Percentiles rank a stretch among this genome's conserved stretches.
These are phyloP conservation scores for Mionectes macconnelli DNA, from an alignment of 2,113 vertebrate species.

Conservation along the genomic window DNA sequence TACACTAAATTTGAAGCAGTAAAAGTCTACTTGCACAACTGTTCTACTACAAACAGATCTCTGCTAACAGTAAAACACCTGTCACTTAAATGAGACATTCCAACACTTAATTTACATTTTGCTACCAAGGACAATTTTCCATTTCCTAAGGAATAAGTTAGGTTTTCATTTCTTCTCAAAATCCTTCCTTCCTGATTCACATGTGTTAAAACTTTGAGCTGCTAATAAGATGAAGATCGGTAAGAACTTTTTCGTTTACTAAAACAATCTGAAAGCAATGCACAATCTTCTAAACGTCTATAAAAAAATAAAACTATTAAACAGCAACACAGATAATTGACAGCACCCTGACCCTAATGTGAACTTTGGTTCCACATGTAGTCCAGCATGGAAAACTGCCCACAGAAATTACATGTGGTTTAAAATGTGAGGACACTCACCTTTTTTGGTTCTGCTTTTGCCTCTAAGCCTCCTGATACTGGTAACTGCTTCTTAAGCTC, in stretches of 20 bases:
- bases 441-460: slow-evolving; percentile 76
- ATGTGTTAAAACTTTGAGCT: not conserved
- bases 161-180: not conserved
- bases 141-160: not conserved
- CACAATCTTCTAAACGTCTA: not conserved
- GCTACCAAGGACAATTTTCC: not conserved
- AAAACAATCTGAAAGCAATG: not conserved
- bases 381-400: not conserved
- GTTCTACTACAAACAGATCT: not conserved
- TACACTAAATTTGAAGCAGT: not conserved
- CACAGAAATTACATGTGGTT: not conserved
- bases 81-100: not conserved
- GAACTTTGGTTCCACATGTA: not conserved
- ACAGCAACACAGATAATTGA: not conserved
- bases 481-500: slow-evolving; percentile 80
- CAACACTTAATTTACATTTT: not conserved
- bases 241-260: not conserved
- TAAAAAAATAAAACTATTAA: not conserved
- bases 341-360: not conserved
- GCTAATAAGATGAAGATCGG: not conserved
- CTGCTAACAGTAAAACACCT: not conserved
- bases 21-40: not conserved
- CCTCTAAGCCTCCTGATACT: slow-evolving; percentile 40
- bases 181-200: not conserved
- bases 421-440: slow-evolving; percentile 33